Evolutionary conservation across 2,113 vertebrate genomes (phyloP).

Genomic region (Vombatus ursinus): DNA sequence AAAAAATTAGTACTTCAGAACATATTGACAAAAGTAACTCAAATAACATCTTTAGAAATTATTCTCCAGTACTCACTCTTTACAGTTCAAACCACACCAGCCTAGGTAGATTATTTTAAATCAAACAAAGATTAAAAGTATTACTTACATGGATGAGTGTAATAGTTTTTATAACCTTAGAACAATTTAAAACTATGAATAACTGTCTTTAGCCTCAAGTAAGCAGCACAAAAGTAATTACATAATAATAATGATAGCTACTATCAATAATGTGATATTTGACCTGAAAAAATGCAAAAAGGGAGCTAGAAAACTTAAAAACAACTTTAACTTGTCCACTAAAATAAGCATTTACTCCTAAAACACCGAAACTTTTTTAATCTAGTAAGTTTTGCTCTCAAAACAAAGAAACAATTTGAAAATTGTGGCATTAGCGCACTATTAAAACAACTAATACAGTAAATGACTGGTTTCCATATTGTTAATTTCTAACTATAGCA

Average conservation of each 20-base stretch:
- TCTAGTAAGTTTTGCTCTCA: slow-evolving; percentile 41
- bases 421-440: neutral
- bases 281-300: slow-evolving; percentile 6
- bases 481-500: neutral
- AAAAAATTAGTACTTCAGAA: slow-evolving; percentile 30
- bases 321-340: neutral
- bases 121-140: slow-evolving; percentile 21
- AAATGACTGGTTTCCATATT: neutral
- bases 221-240: slow-evolving; percentile 20
- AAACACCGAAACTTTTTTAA: slow-evolving; percentile 19
- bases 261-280: neutral
- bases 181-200: slow-evolving; percentile 23
- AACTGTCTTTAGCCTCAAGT: slow-evolving; percentile 2
- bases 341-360: slow-evolving; percentile 13
- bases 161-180: slow-evolving; percentile 19
- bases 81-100: slow-evolving; percentile 14
- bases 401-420: slow-evolving; percentile 22
- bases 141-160: slow-evolving; percentile 35
- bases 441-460: slow-evolving; percentile 26
- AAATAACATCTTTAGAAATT: slow-evolving; percentile 11
- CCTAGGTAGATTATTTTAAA: slow-evolving; percentile 8
- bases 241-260: neutral
- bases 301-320: slow-evolving; percentile 16
- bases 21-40: slow-evolving; percentile 31
- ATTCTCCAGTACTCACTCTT: neutral